A percentile compares a stretch with the other conserved stretches of the same genome.
phyloP scores from a whole-genome alignment of 2,113 vertebrate species.

The Castor canadensis region DNA sequence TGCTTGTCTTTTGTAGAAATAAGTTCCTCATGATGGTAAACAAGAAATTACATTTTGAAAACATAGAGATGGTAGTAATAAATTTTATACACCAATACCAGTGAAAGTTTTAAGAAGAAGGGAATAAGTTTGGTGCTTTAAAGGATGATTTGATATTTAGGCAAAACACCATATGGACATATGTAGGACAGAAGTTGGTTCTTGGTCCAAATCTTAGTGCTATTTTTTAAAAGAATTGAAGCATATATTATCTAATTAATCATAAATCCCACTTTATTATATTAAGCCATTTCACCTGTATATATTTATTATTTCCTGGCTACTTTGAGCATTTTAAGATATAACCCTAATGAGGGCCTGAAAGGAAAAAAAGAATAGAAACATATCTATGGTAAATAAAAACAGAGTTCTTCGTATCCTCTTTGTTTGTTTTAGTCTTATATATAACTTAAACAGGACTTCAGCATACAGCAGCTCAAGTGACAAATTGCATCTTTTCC shows the following conservation, averaged over 20 bases:
- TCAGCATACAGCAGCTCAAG: neutral
- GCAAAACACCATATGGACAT: neutral
- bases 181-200: neutral
- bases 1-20: neutral
- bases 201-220: neutral
- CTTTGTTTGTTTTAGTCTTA: neutral
- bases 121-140: neutral
- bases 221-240: neutral
- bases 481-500: rapidly evolving
- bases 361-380: neutral
- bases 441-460: neutral
- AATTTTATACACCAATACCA: neutral
- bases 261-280: neutral
- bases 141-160: neutral
- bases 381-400: neutral
- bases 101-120: neutral
- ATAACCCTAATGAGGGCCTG: neutral
- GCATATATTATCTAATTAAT: neutral
- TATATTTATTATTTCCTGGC: neutral
- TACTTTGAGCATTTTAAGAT: neutral
- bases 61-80: neutral
- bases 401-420: neutral
- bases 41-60: neutral
- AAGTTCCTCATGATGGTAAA: neutral
- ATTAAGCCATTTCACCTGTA: neutral